A percentile compares a stretch with the other conserved stretches of the same genome.
phyloP scores from a whole-genome alignment of 2,113 vertebrate species.

The Acrocephalus kingi region DNA sequence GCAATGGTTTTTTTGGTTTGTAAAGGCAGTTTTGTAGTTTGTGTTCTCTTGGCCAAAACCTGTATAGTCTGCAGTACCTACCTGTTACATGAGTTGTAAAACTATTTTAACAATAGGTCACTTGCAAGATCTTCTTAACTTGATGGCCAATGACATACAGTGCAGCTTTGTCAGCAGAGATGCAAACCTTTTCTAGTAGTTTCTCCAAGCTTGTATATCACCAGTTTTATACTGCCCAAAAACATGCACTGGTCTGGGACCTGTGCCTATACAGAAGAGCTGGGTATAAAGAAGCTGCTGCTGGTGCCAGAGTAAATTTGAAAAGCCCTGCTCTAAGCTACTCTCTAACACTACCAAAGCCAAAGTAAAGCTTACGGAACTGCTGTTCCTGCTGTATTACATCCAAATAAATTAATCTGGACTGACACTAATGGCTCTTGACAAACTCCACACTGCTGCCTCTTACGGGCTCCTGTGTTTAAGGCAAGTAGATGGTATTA shows the following conservation, averaged over 20 bases:
- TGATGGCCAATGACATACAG: not conserved
- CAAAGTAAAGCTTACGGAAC: not conserved
- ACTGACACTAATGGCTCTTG: not conserved
- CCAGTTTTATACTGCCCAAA: not conserved
- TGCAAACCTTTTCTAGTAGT: not conserved
- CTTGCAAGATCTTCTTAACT: not conserved
- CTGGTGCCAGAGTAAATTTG: not conserved
- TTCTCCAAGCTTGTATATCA: not conserved
- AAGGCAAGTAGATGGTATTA: not conserved
- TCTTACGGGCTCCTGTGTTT: not conserved
- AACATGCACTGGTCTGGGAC: not conserved
- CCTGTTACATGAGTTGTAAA: not conserved
- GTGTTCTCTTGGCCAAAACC: not conserved
- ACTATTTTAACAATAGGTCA: not conserved
- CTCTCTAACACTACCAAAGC: not conserved
- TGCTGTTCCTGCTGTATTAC: not conserved
- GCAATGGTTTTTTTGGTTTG: not conserved
- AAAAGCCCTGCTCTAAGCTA: not conserved
- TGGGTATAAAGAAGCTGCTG: not conserved
- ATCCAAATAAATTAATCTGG: not conserved
- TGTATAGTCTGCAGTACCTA: not conserved
- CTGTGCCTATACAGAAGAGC: not conserved
- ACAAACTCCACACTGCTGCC: not conserved
- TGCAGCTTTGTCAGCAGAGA: not conserved
- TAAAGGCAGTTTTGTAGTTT: not conserved